Evolutionary conservation across 2,797 vertebrate species (phyloP), one percentile per base, ranked within the genome.

Genomic region (Spinus pinus): DNA sequence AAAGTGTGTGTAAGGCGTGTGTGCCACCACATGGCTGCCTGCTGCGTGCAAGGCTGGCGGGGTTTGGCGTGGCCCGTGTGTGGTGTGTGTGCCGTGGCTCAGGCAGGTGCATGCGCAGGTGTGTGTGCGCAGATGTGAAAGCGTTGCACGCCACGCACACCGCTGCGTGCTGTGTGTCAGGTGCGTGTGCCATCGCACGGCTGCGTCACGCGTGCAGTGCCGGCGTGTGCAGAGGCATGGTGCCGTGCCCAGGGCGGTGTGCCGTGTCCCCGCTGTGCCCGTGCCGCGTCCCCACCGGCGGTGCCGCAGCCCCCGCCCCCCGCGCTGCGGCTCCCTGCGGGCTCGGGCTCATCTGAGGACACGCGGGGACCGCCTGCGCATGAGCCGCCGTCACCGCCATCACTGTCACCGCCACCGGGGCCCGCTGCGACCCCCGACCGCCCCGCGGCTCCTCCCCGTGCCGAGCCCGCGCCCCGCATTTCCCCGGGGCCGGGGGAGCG

Each of bases 281-380:
- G 64, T 28, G 64, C 33, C 47, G 33, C 4, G 47, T 50, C 64
- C 64, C 64, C n/a, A 35, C 44, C 60, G 58, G 37, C 37, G 27
- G 4, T 79, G 57, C 58, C 30, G 85, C 85, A 91, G 77, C 94
- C 42, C 33, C 78, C 60, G 74, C 94, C 81, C 74, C 61, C 54
- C 58, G 82, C 73, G 75, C 92, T 94, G 94, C 94, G 79, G 94
- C 65, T 94, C 92, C 94, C 94, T 90, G 92, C 89, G 86, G 94
- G 74, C 88, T 30, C 70, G 86, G 88, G 95, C 93, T 89, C 93
- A 93, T 93, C 93, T 95, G 93, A 95, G 95, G 95, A 95, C 95
- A 95, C 56, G 42, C 56, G 27, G 13, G n/a, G n/a, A 42, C 9
- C 22, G 70, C 69, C 28, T 78, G 92, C 92, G 82, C 92, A 88